Evolutionary conservation across 1,140 invertebrate species (phyloP), one percentile per base, ranked within the genome.

Genomic region (Neotoxoptera formosana): DNA sequence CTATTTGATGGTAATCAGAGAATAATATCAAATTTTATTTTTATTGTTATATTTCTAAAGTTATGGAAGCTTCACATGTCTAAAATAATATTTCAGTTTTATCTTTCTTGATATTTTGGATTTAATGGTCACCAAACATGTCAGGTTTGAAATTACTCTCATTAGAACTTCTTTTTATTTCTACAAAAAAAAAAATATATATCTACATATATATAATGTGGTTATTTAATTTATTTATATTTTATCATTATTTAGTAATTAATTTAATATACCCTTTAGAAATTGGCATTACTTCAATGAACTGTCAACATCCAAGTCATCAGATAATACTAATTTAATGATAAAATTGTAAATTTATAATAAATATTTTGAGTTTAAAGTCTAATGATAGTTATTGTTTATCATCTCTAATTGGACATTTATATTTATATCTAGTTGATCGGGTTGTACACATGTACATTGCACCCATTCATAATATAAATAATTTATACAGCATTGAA

Each of bases 101-200:
- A 67, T 67, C 60, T 14, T 67, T 47, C n/a, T 7, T 30, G 14
- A 17, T 87, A 47, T 47, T 87, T 87, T 87, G 17, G 11, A 30
- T 87, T 87, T 87, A 48, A 87, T 48, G 30, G 84, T n/a, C 45
- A 87, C 30, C n/a, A 87, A 87, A 47, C 84, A 87, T 47, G 84
- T 47, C 14, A 47, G 25, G 11, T 36, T 81, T 25, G 4, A 87
- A 87, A 87, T 30, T 30, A 34, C 20, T 23, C 41, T 87, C 25
- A 47, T 30, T n/a, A 47, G 14, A 87, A 87, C 3, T 30, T 30
- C 7, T 83, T 25, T 30, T 0, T 36, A 83, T 83, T 83, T 83
- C 34, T 67, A 30, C 21, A 36, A 36, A 17, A 41, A 36, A 36
- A 41, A 84, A 30, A 45, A 84, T 21, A 84, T 11, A 9, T 11